Evolutionary conservation across 1,140 invertebrate genomes (phyloP).

Genomic region (Magallana angulata): DNA sequence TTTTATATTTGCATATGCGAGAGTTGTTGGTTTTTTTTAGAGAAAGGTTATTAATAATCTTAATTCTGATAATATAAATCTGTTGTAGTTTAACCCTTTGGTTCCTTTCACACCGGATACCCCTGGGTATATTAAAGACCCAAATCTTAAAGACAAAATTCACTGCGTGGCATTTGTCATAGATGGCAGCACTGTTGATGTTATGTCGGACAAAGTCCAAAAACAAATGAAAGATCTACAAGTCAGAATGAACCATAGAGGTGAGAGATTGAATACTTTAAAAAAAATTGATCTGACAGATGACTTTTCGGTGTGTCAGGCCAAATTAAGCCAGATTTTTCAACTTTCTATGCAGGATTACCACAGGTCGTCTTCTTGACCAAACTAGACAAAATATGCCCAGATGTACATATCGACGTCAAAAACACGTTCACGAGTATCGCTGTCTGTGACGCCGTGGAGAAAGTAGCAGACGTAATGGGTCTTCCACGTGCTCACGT

Average conservation of each 20-base stretch:
- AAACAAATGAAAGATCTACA: slow-evolving; percentile 40
- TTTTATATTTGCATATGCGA: too few relatives aligned
- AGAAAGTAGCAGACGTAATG: slow-evolving; percentile 51
- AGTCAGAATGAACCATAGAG: slow-evolving; percentile 39
- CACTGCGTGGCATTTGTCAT: slow-evolving; percentile 50
- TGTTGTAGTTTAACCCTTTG: slow-evolving; percentile 38
- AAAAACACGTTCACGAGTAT: slow-evolving; percentile 48
- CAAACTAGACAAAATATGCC: slow-evolving; percentile 53
- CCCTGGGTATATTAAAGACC: slow-evolving; percentile 16
- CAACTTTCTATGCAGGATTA: slow-evolving; percentile 6
- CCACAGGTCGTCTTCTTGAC: slow-evolving; percentile 53
- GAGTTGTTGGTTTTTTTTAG: too few relatives aligned
- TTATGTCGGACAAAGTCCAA: slow-evolving; percentile 40
- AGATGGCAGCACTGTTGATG: slow-evolving; percentile 47
- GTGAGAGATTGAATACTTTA: not conserved
- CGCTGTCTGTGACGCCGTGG: slow-evolving; percentile 44
- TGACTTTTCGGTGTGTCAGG: too few relatives aligned
- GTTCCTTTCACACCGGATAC: slow-evolving; percentile 33
- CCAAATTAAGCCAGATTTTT: too few relatives aligned
- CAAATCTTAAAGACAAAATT: slow-evolving; percentile 38
- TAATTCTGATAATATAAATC: too few relatives aligned
- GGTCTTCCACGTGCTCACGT: slow-evolving; percentile 58
- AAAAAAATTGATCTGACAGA: too few relatives aligned
- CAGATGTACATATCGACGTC: slow-evolving; percentile 43
- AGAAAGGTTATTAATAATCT: too few relatives aligned